phyloP scores from a whole-genome alignment of 2,113 vertebrate genomes.

The Mastomys natalensis region DNA sequence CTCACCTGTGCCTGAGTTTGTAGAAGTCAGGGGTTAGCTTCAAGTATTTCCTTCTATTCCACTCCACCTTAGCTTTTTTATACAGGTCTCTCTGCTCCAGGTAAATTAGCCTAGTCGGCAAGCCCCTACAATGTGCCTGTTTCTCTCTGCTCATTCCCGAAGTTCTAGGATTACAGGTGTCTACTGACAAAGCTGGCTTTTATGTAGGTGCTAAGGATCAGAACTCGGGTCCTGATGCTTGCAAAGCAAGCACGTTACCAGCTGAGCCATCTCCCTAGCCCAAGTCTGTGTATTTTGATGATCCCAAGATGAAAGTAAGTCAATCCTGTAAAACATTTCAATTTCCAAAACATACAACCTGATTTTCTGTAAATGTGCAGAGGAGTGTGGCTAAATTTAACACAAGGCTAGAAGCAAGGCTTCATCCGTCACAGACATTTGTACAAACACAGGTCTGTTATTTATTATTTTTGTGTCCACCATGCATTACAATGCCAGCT shows the following conservation, averaged over 20 bases:
- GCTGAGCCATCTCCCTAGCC: neutral
- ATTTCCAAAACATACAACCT: neutral
- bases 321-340: conserved; percentile 57
- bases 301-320: conserved; percentile 62
- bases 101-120: too few relatives aligned
- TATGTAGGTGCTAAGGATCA: neutral
- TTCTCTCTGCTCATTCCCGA: neutral
- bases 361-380: conserved; percentile 47
- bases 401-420: conserved; percentile 27
- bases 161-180: neutral
- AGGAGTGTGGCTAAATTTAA: conserved; percentile 39
- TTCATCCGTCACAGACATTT: conserved; percentile 49
- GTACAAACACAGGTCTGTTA: neutral
- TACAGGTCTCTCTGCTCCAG: neutral
- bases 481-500: neutral
- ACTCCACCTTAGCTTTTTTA: neutral
- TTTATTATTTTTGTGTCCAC: conserved; percentile 59
- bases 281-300: conserved; percentile 10
- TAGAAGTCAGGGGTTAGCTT: neutral
- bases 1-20: neutral
- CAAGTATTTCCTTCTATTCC: neutral
- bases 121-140: neutral
- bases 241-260: neutral
- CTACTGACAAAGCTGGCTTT: too few relatives aligned
- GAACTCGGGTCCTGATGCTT: neutral